Evolutionary conservation across 2,797 vertebrate genomes (phyloP).

Genomic region (Coregonus suidteri): DNA sequence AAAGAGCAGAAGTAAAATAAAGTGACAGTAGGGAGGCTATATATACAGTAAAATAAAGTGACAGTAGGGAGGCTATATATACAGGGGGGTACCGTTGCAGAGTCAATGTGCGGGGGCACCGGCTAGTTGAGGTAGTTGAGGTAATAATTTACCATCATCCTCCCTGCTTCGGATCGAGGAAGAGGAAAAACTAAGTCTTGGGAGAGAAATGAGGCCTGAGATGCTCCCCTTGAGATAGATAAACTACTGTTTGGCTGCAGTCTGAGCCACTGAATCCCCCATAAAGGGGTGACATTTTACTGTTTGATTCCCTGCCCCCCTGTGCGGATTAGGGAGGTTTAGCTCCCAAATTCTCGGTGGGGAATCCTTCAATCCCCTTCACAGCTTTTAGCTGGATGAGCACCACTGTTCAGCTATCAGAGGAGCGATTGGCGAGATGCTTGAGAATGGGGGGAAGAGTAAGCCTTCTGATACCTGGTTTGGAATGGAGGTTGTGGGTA

Average conservation of each 20-base stretch:
- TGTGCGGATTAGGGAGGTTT: slow-evolving; percentile 55
- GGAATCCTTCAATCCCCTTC: slow-evolving; percentile 28
- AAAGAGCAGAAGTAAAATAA: too few species aligned
- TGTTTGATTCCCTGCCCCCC: slow-evolving; percentile 49
- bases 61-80: too few species aligned
- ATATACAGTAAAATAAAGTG: too few species aligned
- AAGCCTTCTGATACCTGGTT: too few species aligned
- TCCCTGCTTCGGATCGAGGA: slow-evolving; percentile 1
- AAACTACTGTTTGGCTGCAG: slow-evolving; percentile 41
- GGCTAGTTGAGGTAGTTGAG: too few species aligned
- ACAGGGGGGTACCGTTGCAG: too few species aligned
- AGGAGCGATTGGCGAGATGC: too few species aligned
- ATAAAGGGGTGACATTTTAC: slow-evolving; percentile 56
- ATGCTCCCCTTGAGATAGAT: slow-evolving; percentile 51
- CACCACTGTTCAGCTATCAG: background rate
- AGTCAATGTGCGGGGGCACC: too few species aligned
- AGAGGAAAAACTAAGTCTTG: slow-evolving; percentile 16
- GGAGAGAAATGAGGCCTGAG: slow-evolving; percentile 32
- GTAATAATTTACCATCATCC: background rate
- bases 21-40: too few species aligned
- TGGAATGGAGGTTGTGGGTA: too few species aligned
- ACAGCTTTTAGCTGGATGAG: slow-evolving; percentile 34
- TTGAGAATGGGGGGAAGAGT: too few species aligned
- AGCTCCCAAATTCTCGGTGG: slow-evolving; percentile 42
- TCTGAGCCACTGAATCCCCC: slow-evolving; percentile 46